Evolutionary conservation across 92 coral and sea anemone species (phyloP), one percentile per base, ranked within the genome.

Genomic region (Muricea muricata): DNA sequence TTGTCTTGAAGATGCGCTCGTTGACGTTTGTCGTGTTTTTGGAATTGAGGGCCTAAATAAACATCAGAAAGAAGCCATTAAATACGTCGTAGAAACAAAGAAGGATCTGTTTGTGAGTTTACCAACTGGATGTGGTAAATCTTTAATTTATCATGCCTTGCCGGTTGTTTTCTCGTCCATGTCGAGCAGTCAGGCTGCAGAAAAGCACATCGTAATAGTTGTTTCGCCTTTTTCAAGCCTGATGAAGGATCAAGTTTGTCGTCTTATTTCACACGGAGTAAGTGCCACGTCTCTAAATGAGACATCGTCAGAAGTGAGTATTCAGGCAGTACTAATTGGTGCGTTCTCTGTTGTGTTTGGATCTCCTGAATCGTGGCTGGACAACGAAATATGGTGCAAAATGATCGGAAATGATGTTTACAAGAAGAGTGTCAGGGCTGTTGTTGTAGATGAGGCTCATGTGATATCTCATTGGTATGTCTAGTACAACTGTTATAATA

Each of bases 391-490:
- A 21, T 88, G 88, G 91, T 74, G 88, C 7, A 39, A 48, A 26
- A 83, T 88, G 85, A 26, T 81, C 12, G n/a, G 23, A 46, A 81
- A 65, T 28, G 40, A 67, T n/a, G 73, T 68, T 6, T 86, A 86
- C 60, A 29, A 32, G 21, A 31, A 79, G 42, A 67, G 54, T 42
- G 58, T 86, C 26, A 65, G 65, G 13, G 18, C 52, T 26, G 37
- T 80, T 29, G 79, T 73, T 42, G 90, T 86, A 3, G 86, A 86
- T 58, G 81, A 87, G 34, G 90, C 87, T 0, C 87, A 87, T 47
- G 33, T 58, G 28, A 86, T 80, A 10, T 79, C 72, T 15, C 86
- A 86, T 18, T 86, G 90, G 90, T 63, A 80, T 45, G 74, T n/a
- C n/a, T n/a, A n/a, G n/a, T n/a, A n/a, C n/a, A n/a, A n/a, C n/a